Evolutionary conservation across 2,888 invertebrate species (phyloP).

Genomic region (Onchidella celtica): DNA sequence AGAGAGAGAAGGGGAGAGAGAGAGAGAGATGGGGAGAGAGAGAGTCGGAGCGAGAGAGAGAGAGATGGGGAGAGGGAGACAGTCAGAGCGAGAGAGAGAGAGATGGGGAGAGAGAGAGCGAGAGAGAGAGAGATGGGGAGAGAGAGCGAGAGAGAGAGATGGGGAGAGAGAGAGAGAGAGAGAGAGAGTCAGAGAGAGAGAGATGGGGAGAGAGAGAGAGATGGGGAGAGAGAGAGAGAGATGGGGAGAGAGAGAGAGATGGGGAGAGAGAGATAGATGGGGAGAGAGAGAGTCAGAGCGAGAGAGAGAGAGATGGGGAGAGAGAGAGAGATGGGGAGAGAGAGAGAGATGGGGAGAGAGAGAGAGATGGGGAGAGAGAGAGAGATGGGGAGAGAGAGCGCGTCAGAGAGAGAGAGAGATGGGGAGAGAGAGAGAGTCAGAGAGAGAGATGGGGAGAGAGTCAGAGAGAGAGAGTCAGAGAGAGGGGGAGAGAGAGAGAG

Average conservation of each 20-base stretch:
- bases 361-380: not conserved
- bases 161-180: not conserved
- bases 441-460: conserved; percentile 7
- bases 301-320: too few species aligned
- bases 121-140: too few species aligned
- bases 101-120: too few species aligned
- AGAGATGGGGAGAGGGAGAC: too few species aligned
- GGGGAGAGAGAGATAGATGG: too few species aligned
- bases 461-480: not conserved
- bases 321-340: not conserved
- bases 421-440: not conserved
- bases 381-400: too few species aligned
- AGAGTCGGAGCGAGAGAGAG: too few species aligned
- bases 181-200: conserved; percentile 6
- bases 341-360: conserved; percentile 1
- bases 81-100: too few species aligned
- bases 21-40: not conserved
- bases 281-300: too few species aligned
- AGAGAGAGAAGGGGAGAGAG: too few species aligned
- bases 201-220: not conserved
- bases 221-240: conserved; percentile 7
- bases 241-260: not conserved
- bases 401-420: not conserved
- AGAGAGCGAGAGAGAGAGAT: too few species aligned
- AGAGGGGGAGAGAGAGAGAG: not conserved